Evolutionary conservation across 2,888 invertebrate species (phyloP).

Genomic region (Lepeophtheirus nordmannii): DNA sequence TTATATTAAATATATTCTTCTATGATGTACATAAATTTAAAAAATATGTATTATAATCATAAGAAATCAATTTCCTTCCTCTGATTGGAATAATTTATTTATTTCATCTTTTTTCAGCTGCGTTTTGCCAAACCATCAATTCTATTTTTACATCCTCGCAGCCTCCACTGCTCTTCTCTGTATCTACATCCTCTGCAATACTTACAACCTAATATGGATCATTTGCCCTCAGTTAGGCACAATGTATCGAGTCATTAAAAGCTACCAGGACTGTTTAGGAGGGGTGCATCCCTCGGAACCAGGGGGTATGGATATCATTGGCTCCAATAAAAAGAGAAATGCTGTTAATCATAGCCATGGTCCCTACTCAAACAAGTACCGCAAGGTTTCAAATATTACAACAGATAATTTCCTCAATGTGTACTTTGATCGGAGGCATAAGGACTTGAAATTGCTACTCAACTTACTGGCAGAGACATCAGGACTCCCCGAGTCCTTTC

Average conservation of each 20-base stretch:
- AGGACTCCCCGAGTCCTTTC: slow-evolving; percentile 17
- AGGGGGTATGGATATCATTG: not conserved
- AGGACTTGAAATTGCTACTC: slow-evolving; percentile 13
- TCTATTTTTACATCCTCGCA: slow-evolving; percentile 21
- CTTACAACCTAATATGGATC: slow-evolving; percentile 20
- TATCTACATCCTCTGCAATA: slow-evolving; percentile 14
- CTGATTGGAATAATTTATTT: no score
- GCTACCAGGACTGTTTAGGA: slow-evolving; percentile 4
- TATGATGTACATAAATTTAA: no score
- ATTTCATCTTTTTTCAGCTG: slow-evolving; percentile 2
- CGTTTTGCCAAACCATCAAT: slow-evolving; percentile 17
- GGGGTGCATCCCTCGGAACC: not conserved
- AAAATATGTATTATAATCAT: no score
- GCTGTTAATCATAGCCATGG: no score
- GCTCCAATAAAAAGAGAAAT: not conserved
- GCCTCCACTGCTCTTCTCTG: slow-evolving; percentile 8
- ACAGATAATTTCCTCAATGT: slow-evolving; percentile 7
- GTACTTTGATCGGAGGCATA: slow-evolving; percentile 17
- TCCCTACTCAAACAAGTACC: no score
- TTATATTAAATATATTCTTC: no score
- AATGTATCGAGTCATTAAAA: slow-evolving; percentile 17
- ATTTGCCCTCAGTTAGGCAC: slow-evolving; percentile 17
- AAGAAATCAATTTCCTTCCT: no score
- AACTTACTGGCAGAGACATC: slow-evolving; percentile 17
- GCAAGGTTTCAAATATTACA: not conserved